Percentiles rank a stretch among this genome's conserved stretches.
Conservation (phyloP, 2,113 vertebrate genomes). For the Vombatus ursinus region DNA sequence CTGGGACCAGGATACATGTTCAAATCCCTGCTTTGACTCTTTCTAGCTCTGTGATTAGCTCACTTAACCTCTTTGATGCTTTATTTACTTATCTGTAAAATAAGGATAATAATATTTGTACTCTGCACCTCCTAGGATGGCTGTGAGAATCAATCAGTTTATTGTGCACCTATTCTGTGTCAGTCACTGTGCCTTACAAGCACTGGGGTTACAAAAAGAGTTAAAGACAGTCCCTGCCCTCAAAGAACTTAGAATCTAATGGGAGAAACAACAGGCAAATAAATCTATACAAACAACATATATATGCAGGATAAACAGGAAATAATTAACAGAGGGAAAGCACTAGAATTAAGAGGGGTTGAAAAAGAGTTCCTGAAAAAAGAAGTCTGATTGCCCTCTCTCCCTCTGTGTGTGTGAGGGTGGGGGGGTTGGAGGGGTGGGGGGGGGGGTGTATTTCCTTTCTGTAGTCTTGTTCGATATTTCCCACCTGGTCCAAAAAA, state of each 20-base stretch:
- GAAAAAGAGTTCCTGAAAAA: too few species aligned
- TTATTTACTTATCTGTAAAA: not conserved
- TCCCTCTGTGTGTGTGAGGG: not conserved
- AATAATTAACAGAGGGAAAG: not conserved
- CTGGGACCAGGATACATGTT: not conserved
- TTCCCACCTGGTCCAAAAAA: too few species aligned
- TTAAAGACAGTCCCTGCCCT: not conserved
- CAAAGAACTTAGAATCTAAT: not conserved
- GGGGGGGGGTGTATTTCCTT: too few species aligned
- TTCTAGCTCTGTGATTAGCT: not conserved
- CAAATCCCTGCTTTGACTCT: not conserved
- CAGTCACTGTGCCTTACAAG: not conserved
- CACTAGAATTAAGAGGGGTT: not conserved
- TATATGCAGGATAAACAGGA: not conserved
- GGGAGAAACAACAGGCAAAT: not conserved
- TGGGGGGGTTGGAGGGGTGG: too few species aligned
- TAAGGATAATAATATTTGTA: not conserved
- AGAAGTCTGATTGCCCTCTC: too few species aligned
- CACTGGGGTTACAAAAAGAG: not conserved
- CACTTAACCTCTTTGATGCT: not conserved
- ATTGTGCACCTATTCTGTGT: not conserved
- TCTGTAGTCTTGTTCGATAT: too few species aligned
- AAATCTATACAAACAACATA: too few species aligned
- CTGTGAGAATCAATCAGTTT: not conserved
- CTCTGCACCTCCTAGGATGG: not conserved